phyloP scores from a whole-genome alignment of 2,797 vertebrate genomes.

The Gadopsis bispinosus region DNA sequence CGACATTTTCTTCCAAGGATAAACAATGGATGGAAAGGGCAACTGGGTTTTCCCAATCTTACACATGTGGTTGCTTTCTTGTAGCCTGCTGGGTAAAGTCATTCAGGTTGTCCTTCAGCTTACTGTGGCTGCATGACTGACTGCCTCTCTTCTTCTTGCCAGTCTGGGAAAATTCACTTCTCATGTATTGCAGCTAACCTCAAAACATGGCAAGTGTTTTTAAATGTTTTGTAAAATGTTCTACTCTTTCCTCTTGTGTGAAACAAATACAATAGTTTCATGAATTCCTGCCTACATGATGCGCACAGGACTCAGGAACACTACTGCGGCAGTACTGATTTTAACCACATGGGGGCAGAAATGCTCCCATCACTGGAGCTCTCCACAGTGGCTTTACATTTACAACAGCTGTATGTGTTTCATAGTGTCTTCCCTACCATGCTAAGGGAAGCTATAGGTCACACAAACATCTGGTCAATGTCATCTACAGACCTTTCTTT shows the following conservation, averaged over 20 bases:
- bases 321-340: conserved; percentile 15
- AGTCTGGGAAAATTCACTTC: conserved; percentile 40
- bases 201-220: conserved; percentile 11
- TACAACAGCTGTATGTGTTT: conserved; percentile 49
- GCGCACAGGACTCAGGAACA: background rate
- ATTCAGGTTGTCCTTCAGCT: background rate
- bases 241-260: background rate
- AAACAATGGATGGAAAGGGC: conserved; percentile 8
- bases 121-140: conserved; percentile 43
- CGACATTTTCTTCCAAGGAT: conserved; percentile 1
- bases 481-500: conserved; percentile 55
- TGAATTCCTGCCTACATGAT: background rate
- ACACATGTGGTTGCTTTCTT: conserved; percentile 16
- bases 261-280: conserved; percentile 4
- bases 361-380: conserved; percentile 2
- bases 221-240: conserved; percentile 4
- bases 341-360: conserved; percentile 65
- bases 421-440: conserved; percentile 31
- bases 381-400: background rate
- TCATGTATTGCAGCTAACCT: conserved; percentile 8
- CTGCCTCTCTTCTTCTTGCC: conserved; percentile 32
- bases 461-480: conserved; percentile 71
- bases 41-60: conserved; percentile 23
- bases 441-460: conserved; percentile 58
- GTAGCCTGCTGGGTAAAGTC: background rate